Evolutionary conservation across 2,888 invertebrate species (phyloP).

Genomic region (Hyalella azteca): DNA sequence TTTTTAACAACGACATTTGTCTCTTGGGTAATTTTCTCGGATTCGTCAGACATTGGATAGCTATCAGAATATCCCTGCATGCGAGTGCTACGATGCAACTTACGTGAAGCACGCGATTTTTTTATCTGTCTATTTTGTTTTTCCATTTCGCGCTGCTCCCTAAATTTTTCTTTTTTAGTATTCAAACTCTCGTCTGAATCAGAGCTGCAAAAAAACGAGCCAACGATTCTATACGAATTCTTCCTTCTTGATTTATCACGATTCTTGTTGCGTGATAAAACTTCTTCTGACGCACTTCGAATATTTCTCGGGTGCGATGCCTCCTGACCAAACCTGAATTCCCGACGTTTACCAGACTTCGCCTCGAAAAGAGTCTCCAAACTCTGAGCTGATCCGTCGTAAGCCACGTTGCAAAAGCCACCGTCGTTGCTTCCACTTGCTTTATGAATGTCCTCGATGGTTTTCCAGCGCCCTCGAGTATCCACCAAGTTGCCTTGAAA

Average conservation of each 20-base stretch:
- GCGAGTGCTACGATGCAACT: background rate
- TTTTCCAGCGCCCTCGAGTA: constrained; percentile 2
- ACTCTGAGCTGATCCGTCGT: background rate
- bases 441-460: background rate
- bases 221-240: background rate
- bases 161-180: background rate
- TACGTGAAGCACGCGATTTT: background rate
- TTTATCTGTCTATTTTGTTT: background rate
- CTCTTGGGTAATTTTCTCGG: background rate
- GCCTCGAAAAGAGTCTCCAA: background rate
- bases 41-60: background rate
- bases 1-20: too few relatives aligned
- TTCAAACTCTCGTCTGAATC: background rate
- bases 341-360: background rate
- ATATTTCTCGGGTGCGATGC: background rate
- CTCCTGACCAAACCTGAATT: background rate
- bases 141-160: background rate
- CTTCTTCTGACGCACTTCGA: background rate
- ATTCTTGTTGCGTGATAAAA: background rate
- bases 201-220: background rate
- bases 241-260: background rate
- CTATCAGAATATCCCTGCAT: background rate
- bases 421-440: background rate
- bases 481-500: background rate
- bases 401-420: background rate